Base-by-base conservation (phyloP, 1,140 invertebrate species). In the Pseudomyrmex cubaensis region DNA sequence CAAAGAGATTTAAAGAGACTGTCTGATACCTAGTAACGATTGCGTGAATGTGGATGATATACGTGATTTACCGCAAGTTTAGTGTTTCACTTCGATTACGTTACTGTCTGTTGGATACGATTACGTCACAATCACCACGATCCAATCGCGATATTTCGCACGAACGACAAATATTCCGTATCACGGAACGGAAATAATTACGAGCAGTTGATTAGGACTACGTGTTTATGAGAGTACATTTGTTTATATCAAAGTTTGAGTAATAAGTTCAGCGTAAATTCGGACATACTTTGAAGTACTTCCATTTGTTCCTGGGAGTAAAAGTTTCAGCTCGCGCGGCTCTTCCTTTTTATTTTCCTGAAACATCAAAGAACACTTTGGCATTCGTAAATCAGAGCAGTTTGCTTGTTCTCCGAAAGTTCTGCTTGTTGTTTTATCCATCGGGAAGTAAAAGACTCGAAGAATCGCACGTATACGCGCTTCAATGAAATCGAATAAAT, bases 401-500 rank as follows among this genome's bases (percentile, higher is more conserved):
- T 66, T 44, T 54, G 15, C 35, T 35, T 35, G 35, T 35, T 35
- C 35, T 35, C 35, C 48, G 2, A 66, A 44, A 76, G n/a, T 54
- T 66, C 15, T 25, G 15, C 57, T 10, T 59, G 17, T 59, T 59
- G n/a, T 66, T 66, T 20, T n/a, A 35, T 66, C 17, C 12, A 25
- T 66, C 66, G 48, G 66, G n/a, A 54, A 54, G n/a, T 17, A 52
- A 44, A 44, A 9, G 20, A 63, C 20, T 73, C 20, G 25, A 63
- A 66, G 22, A 25, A 46, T 76, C 25, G 25, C 25, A 12, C 12
- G 44, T 46, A 46, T 35, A 35, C 35, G 35, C 22, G 48, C 48
- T 64, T 66, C 15, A 64, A 44, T 64, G 44, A 76, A 76, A 64
- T 76, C 22, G 52, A 76, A 76, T 7, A 76, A 52, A 52, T 4